A percentile compares a stretch with the other conserved stretches of the same genome.
phyloP scores from a whole-genome alignment of 2,888 invertebrate genomes.

The Cactoblastis cactorum region DNA sequence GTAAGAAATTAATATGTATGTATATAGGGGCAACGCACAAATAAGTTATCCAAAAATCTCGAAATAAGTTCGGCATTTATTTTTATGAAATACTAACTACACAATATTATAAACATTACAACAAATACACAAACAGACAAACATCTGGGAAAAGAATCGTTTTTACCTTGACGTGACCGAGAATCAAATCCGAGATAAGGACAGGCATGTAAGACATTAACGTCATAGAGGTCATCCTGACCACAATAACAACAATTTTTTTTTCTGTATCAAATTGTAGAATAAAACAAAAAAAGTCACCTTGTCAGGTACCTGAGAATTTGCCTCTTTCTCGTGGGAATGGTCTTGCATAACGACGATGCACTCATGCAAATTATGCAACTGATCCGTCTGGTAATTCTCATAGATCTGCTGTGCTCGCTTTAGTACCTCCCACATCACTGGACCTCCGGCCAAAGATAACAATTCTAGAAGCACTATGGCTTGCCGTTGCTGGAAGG shows the following conservation, averaged over 20 bases:
- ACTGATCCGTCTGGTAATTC: constrained; percentile 36
- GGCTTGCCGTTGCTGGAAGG: constrained; percentile 51
- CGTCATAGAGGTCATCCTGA: neutral
- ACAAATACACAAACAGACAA: no score
- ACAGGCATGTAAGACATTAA: no score
- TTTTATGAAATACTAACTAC: no score
- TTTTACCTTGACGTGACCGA: no score
- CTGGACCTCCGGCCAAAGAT: constrained; percentile 57
- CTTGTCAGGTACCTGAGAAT: neutral
- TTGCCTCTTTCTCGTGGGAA: constrained; percentile 18
- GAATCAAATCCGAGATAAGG: no score
- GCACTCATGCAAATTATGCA: constrained; percentile 45
- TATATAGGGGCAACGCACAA: no score
- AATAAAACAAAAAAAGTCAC: constrained; percentile 11
- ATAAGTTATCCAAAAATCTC: no score
- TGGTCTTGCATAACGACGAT: constrained; percentile 34
- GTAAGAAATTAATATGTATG: no score
- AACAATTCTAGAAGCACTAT: constrained; percentile 53
- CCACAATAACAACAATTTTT: neutral
- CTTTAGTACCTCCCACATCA: constrained; percentile 52
- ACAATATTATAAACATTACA: no score
- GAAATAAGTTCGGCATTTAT: no score
- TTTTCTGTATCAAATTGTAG: no score
- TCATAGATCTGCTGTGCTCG: constrained; percentile 48
- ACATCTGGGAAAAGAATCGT: no score